Conservation (phyloP, 2,797 vertebrate genomes). For the Parambassis ranga region DNA sequence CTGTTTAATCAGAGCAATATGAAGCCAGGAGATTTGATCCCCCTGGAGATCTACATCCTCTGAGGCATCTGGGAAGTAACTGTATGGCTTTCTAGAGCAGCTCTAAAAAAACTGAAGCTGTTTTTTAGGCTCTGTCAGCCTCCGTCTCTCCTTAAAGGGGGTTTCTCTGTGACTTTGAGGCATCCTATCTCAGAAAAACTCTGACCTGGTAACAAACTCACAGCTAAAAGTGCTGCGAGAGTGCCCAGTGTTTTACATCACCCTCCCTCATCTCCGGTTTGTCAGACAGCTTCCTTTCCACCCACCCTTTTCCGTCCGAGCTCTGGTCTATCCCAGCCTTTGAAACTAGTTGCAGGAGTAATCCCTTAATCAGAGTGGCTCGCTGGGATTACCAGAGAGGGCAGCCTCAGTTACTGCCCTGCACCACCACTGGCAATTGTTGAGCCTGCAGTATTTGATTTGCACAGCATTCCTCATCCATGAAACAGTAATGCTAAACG, state of each 20-base stretch:
- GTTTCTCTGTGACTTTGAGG: conserved; percentile 47
- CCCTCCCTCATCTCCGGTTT: not conserved
- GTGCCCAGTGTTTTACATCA: not conserved
- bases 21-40: conserved; percentile 61
- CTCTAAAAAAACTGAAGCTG: conserved; percentile 41
- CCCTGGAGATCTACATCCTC: conserved; percentile 49
- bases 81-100: conserved; percentile 63
- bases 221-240: not conserved
- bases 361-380: conserved; percentile 80
- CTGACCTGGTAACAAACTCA: not conserved
- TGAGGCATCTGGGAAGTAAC: conserved; percentile 56
- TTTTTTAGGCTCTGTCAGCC: conserved; percentile 21
- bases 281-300: conserved; percentile 10
- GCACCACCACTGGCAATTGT: conserved; percentile 36
- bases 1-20: conserved; percentile 69
- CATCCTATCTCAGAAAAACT: conserved; percentile 23
- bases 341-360: conserved; percentile 75
- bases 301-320: conserved; percentile 6
- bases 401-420: conserved; percentile 45
- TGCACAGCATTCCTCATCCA: not conserved
- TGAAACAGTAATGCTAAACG: not conserved
- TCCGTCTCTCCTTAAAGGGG: conserved; percentile 25
- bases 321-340: conserved; percentile 59
- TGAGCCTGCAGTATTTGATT: conserved; percentile 25
- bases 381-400: conserved; percentile 70